Percentiles rank a stretch among this genome's conserved stretches.
phyloP scores from a whole-genome alignment of 1,140 invertebrate genomes.

The Anoplophora glabripennis region DNA sequence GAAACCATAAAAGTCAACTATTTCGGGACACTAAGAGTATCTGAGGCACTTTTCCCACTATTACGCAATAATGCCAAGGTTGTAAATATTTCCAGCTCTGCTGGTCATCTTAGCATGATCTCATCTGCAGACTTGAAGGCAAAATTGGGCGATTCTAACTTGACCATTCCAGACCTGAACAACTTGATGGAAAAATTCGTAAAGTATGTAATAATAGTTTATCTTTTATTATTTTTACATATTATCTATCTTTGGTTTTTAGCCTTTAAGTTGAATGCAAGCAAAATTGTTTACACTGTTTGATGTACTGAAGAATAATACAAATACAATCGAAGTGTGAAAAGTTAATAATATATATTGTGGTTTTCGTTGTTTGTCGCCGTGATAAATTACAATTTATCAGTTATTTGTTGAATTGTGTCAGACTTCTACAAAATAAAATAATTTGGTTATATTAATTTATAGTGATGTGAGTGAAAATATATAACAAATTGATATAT shows the following conservation, averaged over 20 bases:
- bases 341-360: background rate
- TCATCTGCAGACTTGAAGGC: conserved; percentile 54
- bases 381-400: too few species aligned
- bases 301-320: background rate
- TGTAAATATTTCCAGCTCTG: conserved; percentile 69
- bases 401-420: too few species aligned
- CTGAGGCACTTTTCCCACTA: conserved; percentile 65
- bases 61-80: conserved; percentile 65
- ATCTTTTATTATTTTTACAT: background rate
- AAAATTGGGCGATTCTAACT: conserved; percentile 52
- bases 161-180: conserved; percentile 58
- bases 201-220: conserved; percentile 45
- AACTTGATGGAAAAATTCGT: conserved; percentile 65
- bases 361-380: background rate
- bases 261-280: too few species aligned
- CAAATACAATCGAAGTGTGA: background rate
- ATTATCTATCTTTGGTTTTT: background rate
- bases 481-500: too few species aligned
- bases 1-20: conserved; percentile 68
- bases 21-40: conserved; percentile 60
- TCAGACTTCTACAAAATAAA: too few species aligned
- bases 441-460: too few species aligned
- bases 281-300: too few species aligned
- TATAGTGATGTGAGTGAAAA: too few species aligned
- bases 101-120: conserved; percentile 57